Evolutionary conservation across 2,113 vertebrate species (phyloP).

Genomic region (Thryonomys swinderianus): DNA sequence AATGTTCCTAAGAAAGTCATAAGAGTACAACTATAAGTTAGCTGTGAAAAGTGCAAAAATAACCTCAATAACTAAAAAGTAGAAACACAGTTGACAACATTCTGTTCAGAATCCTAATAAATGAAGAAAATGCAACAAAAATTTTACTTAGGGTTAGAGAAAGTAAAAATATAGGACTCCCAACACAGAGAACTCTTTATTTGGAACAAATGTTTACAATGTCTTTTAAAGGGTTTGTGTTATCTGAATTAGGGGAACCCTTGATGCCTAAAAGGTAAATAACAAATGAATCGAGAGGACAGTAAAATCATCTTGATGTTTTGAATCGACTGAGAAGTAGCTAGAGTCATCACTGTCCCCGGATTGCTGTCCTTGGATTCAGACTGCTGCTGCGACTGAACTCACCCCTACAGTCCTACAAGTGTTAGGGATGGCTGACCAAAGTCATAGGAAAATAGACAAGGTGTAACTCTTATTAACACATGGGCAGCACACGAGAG

Average conservation of each 20-base stretch:
- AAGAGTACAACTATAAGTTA: not conserved
- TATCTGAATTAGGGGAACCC: not conserved
- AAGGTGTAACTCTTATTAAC: not conserved
- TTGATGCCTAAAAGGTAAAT: not conserved
- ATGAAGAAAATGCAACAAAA: not conserved
- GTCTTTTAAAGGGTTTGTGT: not conserved
- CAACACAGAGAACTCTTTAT: not conserved
- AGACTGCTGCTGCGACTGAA: slow-evolving; percentile 35
- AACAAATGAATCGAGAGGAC: not conserved
- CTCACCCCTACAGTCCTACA: not conserved
- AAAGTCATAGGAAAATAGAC: not conserved
- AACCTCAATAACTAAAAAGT: not conserved
- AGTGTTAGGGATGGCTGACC: not conserved
- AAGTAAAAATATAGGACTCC: not conserved
- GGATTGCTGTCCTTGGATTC: not conserved
- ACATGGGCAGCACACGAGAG: not conserved
- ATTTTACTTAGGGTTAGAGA: not conserved
- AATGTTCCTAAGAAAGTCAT: not conserved
- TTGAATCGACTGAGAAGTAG: not conserved
- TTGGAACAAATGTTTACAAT: not conserved
- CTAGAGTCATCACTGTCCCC: not conserved
- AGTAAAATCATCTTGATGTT: not conserved
- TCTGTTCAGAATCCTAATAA: not conserved
- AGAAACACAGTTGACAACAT: not conserved
- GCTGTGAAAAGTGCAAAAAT: not conserved